Evolutionary conservation across 2,888 invertebrate species (phyloP).

Genomic region (Elysia crispata): DNA sequence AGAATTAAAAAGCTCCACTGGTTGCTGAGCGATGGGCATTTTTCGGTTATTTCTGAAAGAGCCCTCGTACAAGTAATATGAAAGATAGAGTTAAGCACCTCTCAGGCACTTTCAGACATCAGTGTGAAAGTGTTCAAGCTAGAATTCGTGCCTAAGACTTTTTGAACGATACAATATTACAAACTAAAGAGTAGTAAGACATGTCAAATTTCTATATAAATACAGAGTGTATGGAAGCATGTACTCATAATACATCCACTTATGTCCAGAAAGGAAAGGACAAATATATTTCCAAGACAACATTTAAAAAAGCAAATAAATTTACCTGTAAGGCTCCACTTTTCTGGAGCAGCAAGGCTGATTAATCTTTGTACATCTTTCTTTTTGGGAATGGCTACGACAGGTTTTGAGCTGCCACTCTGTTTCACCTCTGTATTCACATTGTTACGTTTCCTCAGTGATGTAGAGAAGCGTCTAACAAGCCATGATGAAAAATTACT

Average conservation of each 20-base stretch:
- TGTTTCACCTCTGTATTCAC: neutral
- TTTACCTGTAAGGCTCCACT: constrained; percentile 66
- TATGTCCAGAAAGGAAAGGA: neutral
- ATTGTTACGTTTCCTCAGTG: neutral
- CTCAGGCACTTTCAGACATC: too few relatives aligned
- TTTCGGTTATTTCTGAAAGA: too few relatives aligned
- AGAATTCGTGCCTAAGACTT: too few relatives aligned
- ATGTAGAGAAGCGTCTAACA: neutral
- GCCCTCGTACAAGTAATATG: too few relatives aligned
- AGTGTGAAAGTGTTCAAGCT: too few relatives aligned
- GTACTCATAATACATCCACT: neutral
- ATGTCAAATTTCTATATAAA: too few relatives aligned
- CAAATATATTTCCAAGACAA: neutral
- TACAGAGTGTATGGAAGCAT: neutral
- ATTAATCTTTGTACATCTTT: constrained; percentile 62
- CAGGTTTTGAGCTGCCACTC: neutral
- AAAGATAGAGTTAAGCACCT: too few relatives aligned
- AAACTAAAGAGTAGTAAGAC: too few relatives aligned
- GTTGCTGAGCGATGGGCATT: too few relatives aligned
- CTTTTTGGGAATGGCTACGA: constrained; percentile 45
- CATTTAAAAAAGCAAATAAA: neutral
- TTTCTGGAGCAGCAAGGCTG: constrained; percentile 63
- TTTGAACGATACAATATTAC: too few relatives aligned
- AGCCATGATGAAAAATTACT: too few relatives aligned
- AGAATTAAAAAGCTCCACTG: too few relatives aligned